Evolutionary conservation across 2,888 invertebrate genomes (phyloP).

Genomic region (Drosophila diplacantha): DNA sequence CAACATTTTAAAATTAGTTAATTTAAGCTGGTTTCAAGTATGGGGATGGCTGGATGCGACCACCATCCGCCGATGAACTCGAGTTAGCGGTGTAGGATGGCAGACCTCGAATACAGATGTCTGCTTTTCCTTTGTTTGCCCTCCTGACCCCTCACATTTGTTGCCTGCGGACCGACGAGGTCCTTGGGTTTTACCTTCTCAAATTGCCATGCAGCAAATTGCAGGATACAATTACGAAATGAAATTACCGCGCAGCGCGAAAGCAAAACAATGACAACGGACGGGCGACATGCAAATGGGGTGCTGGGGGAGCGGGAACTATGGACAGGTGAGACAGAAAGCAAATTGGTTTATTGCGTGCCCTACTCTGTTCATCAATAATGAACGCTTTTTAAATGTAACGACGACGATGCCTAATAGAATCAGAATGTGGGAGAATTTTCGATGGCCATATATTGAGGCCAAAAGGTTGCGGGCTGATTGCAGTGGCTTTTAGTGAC

Average conservation of each 20-base stretch:
- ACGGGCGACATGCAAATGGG: neutral
- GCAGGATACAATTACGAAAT: slow-evolving; percentile 50
- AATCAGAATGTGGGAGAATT: slow-evolving; percentile 16
- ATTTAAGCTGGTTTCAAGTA: too few species aligned
- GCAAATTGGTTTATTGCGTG: slow-evolving; percentile 58
- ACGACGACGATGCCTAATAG: slow-evolving; percentile 12
- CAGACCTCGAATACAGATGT: slow-evolving; percentile 5
- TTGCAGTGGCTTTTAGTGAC: slow-evolving; percentile 30
- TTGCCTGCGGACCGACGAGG: slow-evolving; percentile 2
- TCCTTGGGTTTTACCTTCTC: slow-evolving; percentile 8
- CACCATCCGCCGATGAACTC: slow-evolving; percentile 13
- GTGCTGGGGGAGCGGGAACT: neutral
- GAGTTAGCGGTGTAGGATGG: neutral
- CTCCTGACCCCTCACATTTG: slow-evolving; percentile 45
- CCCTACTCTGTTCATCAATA: slow-evolving; percentile 33
- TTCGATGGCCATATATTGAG: slow-evolving; percentile 17
- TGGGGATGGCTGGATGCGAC: neutral
- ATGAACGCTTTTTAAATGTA: slow-evolving; percentile 32
- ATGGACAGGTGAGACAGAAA: slow-evolving; percentile 23
- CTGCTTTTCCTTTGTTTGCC: too few species aligned
- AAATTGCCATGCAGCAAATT: slow-evolving; percentile 36
- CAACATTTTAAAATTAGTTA: neutral
- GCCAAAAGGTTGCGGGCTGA: slow-evolving; percentile 20
- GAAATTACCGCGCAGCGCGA: slow-evolving; percentile 48
- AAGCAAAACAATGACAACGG: slow-evolving; percentile 39